Evolutionary conservation across 2,113 vertebrate species (phyloP).

Genomic region (Hyaena hyaena): DNA sequence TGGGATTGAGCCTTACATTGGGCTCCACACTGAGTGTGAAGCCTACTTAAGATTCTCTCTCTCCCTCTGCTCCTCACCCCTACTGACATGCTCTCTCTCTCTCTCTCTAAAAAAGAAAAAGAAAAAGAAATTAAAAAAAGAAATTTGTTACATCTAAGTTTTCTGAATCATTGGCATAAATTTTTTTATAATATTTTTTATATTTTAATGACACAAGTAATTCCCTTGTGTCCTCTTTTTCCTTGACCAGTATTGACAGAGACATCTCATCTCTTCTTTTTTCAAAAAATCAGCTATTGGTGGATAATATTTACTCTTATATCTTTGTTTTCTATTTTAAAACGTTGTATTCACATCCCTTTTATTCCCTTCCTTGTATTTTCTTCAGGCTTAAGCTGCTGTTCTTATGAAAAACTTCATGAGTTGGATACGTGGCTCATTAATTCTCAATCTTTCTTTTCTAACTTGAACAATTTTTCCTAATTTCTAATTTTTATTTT

Average conservation of each 20-base stretch:
- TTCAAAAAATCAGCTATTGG: not conserved
- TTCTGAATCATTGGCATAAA: conserved; percentile 1
- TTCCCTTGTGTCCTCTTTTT: not conserved
- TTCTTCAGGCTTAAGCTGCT: not conserved
- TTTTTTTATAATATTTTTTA: not conserved
- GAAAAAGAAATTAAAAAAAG: too few species aligned
- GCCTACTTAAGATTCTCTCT: too few species aligned
- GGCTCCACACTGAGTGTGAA: too few species aligned
- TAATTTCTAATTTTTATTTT: not conserved
- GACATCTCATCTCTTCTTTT: not conserved
- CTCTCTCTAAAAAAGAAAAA: too few species aligned
- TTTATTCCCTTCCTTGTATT: not conserved
- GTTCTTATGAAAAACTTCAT: not conserved
- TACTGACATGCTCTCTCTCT: too few species aligned
- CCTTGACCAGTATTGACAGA: not conserved
- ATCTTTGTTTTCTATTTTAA: not conserved
- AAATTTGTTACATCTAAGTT: not conserved
- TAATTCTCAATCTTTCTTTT: not conserved
- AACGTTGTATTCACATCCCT: not conserved
- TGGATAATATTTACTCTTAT: not conserved
- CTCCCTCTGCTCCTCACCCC: too few species aligned
- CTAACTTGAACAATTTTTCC: conserved; percentile 30
- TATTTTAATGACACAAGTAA: not conserved
- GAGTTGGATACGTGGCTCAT: not conserved
- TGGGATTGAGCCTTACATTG: too few species aligned